A percentile compares a stretch with the other conserved stretches of the same genome.
phyloP scores from a whole-genome alignment of 2,797 vertebrate genomes.

The Alfaro cultratus region DNA sequence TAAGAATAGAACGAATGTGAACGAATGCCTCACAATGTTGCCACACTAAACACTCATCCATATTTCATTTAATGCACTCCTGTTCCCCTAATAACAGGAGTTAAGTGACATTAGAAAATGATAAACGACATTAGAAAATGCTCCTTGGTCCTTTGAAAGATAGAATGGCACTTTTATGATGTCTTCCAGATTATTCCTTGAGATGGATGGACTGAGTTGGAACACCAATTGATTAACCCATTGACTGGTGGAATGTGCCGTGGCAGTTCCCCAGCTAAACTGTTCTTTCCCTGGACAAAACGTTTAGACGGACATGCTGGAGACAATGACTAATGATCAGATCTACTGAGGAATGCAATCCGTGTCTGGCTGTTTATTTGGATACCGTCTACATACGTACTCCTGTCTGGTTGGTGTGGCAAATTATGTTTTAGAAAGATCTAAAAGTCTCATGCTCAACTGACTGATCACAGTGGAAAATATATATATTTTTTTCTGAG shows the following conservation, averaged over 20 bases:
- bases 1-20: conserved; percentile 43
- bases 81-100: conserved; percentile 34
- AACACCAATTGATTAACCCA: conserved; percentile 82
- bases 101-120: conserved; percentile 42
- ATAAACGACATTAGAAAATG: conserved; percentile 42
- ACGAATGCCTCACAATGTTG: conserved; percentile 16
- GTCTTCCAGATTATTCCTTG: conserved; percentile 76
- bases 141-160: conserved; percentile 65
- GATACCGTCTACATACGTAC: conserved; percentile 31
- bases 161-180: conserved; percentile 81
- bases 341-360: conserved; percentile 47
- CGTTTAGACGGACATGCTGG: conserved; percentile 66
- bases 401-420: conserved; percentile 34
- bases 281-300: conserved; percentile 69
- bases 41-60: conserved; percentile 20
- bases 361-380: conserved; percentile 41
- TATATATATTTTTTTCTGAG: conserved; percentile 2
- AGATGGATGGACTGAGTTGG: conserved; percentile 77
- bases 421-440: conserved; percentile 35
- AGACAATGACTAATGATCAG: conserved; percentile 74
- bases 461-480: conserved; percentile 19
- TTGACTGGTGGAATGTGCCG: conserved; percentile 76
- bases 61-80: conserved; percentile 47
- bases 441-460: conserved; percentile 15
- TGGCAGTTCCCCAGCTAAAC: conserved; percentile 66